Evolutionary conservation across 2,113 vertebrate species (phyloP), one percentile per base, ranked within the genome.

Genomic region (Aptenodytes forsteri): DNA sequence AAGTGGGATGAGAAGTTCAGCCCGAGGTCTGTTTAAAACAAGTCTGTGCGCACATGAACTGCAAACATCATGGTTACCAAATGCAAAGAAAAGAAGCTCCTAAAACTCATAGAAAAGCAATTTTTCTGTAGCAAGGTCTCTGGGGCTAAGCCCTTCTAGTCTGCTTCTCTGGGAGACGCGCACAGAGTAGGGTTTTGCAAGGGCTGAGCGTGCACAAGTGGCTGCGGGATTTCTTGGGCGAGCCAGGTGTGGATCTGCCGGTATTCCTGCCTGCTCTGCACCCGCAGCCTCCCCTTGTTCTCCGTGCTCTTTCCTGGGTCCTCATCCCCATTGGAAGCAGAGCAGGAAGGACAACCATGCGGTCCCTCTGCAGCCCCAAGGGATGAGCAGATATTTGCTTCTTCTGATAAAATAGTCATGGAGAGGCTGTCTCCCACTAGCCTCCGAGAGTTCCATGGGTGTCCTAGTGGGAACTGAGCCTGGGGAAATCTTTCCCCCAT

Each of bases 101-200:
- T 15, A 13, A 50, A 78, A 27, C 25, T 11, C 54, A 4, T 0
- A 49, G 71, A 30, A 56, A n/a, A n/a, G 26, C 0, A 1, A 0
- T 21, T 54, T 76, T 83, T 29, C 80, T 82, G 16, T 3, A 20
- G 42, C 38, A 36, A 14, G 44, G 9, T 62, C 49, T 58, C 61
- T 58, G 0, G 5, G 47, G 34, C 6, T 40, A 1, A n/a, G 34
- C 40, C 71, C 7, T 6, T n/a, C 19, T 3, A 1, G 16, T 11
- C 36, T 14, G 12, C 64, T 47, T n/a, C 29, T 42, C 11, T 3
- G 19, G 27, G n/a, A 71, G 27, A 12, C 27, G 29, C 50, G 1
- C 14, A 0, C 0, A 1, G 32, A 26, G 19, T 0, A 0, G 8
- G 34, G 6, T 2, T 50, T 47, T 40, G 47, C 70, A 7, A 49